phyloP scores from a whole-genome alignment of 2,113 vertebrate species.

The Leuciscus idus region DNA sequence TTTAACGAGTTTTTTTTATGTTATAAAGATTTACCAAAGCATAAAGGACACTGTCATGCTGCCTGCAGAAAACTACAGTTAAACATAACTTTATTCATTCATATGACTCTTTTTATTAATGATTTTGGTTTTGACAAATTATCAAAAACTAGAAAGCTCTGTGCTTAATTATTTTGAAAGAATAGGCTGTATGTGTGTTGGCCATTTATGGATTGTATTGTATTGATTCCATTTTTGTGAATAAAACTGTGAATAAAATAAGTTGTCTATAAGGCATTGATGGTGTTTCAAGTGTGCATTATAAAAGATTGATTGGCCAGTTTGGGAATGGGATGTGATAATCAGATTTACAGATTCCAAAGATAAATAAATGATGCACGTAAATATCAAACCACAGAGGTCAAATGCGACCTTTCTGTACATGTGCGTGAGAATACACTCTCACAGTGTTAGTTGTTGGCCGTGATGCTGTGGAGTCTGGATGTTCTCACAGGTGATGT shows the following conservation, averaged over 20 bases:
- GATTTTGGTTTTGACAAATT: background rate
- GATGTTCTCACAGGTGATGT: constrained; percentile 65
- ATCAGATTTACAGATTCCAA: too few species aligned
- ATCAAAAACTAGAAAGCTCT: background rate
- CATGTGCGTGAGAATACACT: background rate
- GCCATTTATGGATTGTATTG: background rate
- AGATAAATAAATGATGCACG: background rate
- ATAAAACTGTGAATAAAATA: background rate
- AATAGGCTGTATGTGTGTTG: background rate
- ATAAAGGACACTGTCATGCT: background rate
- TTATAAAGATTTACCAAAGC: too few species aligned
- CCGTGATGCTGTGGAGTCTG: background rate
- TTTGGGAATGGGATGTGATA: background rate
- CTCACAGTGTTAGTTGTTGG: background rate
- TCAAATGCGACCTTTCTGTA: background rate
- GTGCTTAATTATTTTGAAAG: background rate
- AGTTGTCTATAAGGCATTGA: background rate
- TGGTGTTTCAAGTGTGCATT: background rate
- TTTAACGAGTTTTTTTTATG: too few species aligned
- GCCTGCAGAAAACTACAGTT: background rate
- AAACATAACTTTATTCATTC: background rate
- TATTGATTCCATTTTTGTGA: background rate
- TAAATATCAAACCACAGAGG: background rate
- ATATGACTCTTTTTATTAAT: background rate
- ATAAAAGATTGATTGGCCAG: background rate